Evolutionary conservation across 23 tunicate species (phyloP).

Genomic region (Pegea sp.): DNA sequence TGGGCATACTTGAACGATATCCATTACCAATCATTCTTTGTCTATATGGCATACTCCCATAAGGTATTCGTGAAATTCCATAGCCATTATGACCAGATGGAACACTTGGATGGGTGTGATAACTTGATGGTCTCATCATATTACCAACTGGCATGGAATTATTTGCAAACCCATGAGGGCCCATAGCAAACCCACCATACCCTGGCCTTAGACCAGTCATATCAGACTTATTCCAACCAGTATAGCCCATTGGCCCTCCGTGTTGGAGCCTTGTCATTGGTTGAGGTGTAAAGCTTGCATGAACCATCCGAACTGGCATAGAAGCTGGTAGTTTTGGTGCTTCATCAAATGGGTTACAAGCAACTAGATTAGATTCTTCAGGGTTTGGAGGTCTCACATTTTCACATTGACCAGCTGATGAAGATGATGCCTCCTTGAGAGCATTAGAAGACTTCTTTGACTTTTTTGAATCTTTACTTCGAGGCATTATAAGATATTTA

Average conservation of each 20-base stretch:
- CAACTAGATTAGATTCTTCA: slow-evolving; percentile 56
- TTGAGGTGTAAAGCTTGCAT: background rate
- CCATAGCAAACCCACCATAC: background rate
- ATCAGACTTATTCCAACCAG: background rate
- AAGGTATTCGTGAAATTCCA: slow-evolving; percentile 8
- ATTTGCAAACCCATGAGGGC: slow-evolving; percentile 6
- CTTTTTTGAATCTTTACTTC: slow-evolving; percentile 27
- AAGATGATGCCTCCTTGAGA: slow-evolving; percentile 32
- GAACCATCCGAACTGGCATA: slow-evolving; percentile 9
- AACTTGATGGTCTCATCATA: slow-evolving; percentile 18
- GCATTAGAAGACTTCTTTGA: slow-evolving; percentile 22
- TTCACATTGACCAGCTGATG: slow-evolving; percentile 20
- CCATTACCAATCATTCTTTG: slow-evolving; percentile 27
- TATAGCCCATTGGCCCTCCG: background rate
- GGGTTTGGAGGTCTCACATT: slow-evolving; percentile 79
- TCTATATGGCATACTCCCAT: slow-evolving; percentile 9
- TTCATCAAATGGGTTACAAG: slow-evolving; percentile 91
- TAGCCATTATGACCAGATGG: slow-evolving; percentile 17
- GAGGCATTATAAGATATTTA: background rate
- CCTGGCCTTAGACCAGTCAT: background rate
- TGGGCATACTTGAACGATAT: slow-evolving; percentile 11
- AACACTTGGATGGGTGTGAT: slow-evolving; percentile 4
- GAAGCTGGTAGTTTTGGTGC: slow-evolving; percentile 15
- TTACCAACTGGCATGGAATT: slow-evolving; percentile 24
- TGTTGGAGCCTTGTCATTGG: background rate